Base-by-base conservation (phyloP, 2,797 vertebrate genomes). In the Sparus aurata region DNA sequence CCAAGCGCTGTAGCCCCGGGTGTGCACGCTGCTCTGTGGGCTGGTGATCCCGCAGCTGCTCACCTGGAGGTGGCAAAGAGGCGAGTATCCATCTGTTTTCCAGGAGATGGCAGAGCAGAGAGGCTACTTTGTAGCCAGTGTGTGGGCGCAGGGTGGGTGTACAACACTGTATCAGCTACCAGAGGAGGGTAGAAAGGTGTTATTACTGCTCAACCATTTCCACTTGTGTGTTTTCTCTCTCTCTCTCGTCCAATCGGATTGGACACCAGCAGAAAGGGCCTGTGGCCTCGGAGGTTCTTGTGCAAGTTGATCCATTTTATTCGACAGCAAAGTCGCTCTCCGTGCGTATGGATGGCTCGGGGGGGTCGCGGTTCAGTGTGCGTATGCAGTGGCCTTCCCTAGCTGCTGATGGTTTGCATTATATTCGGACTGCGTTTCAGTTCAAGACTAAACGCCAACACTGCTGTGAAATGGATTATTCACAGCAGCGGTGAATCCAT, bases 91-190 rank as follows among this genome's bases (percentile, higher is more conserved):
- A 77, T 87, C 82, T 75, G 88, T 80, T 89, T 82, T 79, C 69
- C 87, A 85, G 83, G 65, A 79, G 87, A 67, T 76, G 85, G 75
- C 71, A 74, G 88, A 87, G 84, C 80, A 77, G 73, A 83, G 82
- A 77, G 77, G 74, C 72, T 71, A 72, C 82, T 85, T 61, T 65
- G 73, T 67, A 66, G 81, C 72, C 62, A 76, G 83, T 82, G 90
- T 84, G 92, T 91, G 90, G 87, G 89, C 85, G 89, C 87, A 72
- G 86, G 84, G 85, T 89, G 89, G 90, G 90, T 87, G 88, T 87
- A 75, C 85, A 82, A 68, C 85, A 80, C 69, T 73, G 83, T 81
- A 80, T 83, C 73, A 83, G 80, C 80, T 73, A 81, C 84, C 80
- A 61, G 72, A 69, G 67, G 65, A 75, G 55, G 60, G 53, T 23